Evolutionary conservation across 1,140 invertebrate genomes (phyloP).

Genomic region (Campoletis sonorensis): DNA sequence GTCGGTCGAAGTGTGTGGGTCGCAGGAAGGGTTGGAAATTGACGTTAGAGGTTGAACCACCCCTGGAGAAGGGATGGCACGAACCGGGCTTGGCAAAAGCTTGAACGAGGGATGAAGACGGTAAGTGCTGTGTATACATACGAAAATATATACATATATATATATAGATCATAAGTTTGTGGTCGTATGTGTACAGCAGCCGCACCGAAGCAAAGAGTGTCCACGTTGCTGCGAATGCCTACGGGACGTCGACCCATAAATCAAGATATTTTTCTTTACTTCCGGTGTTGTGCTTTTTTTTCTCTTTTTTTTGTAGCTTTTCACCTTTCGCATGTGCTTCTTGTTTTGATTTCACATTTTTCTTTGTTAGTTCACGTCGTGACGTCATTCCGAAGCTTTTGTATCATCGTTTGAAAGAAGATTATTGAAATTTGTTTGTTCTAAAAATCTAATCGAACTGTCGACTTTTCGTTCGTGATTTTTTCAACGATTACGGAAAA

Average conservation of each 20-base stretch:
- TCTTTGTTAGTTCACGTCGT: too few species aligned
- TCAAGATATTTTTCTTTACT: constrained; percentile 26
- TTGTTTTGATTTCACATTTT: not conserved
- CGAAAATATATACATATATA: not conserved
- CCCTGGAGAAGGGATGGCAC: not conserved
- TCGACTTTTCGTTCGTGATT: too few species aligned
- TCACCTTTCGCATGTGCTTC: constrained; percentile 5
- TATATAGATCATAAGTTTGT: not conserved
- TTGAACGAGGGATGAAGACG: constrained; percentile 20
- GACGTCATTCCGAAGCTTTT: too few species aligned
- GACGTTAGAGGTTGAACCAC: constrained; percentile 5
- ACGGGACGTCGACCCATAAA: constrained; percentile 23
- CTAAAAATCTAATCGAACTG: too few species aligned
- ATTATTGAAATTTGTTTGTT: too few species aligned
- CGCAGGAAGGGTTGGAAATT: not conserved
- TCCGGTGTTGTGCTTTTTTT: not conserved
- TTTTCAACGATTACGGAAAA: too few species aligned
- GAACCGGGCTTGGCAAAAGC: constrained; percentile 1
- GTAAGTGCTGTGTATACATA: not conserved
- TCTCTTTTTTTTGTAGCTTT: too few species aligned
- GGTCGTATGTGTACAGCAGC: not conserved
- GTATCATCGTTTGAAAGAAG: too few species aligned
- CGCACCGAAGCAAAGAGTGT: constrained; percentile 25
- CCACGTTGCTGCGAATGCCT: constrained; percentile 36
- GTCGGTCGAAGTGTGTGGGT: constrained; percentile 21